A percentile compares a stretch with the other conserved stretches of the same genome.
Conservation (phyloP, 2,888 invertebrate species). For the Dicranocentrus wangi region DNA sequence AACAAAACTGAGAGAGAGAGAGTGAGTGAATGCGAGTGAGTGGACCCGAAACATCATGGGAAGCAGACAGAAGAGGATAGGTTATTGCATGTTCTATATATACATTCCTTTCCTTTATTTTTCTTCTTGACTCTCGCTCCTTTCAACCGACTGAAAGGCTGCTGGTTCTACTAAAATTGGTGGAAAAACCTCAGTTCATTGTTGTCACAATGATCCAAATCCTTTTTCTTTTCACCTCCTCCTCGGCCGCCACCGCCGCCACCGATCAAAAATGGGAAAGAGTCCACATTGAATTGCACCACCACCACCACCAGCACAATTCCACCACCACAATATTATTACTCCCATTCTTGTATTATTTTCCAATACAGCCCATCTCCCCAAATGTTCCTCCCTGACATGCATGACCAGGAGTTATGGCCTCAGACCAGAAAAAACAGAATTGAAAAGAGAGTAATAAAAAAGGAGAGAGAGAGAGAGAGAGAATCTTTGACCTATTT, state of each 20-base stretch:
- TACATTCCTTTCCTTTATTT: no score
- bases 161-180: background rate
- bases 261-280: no score
- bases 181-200: conserved; percentile 20
- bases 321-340: no score
- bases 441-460: conserved; percentile 14
- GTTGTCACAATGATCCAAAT: conserved; percentile 39
- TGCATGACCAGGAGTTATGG: background rate
- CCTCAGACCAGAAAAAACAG: background rate
- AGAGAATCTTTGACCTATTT: conserved; percentile 42
- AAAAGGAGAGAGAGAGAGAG: background rate
- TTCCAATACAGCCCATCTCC: background rate
- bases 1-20: no score
- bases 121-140: no score
- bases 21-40: no score
- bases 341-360: conserved; percentile 4
- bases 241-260: no score
- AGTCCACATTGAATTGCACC: no score
- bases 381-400: background rate
- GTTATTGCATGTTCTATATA: no score
- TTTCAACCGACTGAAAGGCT: background rate
- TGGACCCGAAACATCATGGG: no score
- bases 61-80: no score
- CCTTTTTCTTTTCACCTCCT: background rate
- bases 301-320: no score